Evolutionary conservation across 2,888 invertebrate species (phyloP).

Genomic region (Platycheirus albimanus): DNA sequence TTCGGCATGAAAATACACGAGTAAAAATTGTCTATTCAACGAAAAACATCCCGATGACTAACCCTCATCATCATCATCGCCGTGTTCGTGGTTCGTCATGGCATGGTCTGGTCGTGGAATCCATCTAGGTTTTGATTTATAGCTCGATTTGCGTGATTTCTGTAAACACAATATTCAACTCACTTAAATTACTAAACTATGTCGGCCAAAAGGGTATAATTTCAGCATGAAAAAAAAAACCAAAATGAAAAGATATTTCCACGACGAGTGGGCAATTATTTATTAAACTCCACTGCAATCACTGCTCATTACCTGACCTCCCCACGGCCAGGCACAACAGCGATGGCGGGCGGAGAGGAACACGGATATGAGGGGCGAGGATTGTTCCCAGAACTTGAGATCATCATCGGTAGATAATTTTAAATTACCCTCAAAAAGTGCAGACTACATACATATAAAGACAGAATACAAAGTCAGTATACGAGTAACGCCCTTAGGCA

Average conservation of each 20-base stretch:
- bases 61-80: slow-evolving; percentile 10
- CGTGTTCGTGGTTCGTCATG: slow-evolving; percentile 10
- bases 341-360: too few species aligned
- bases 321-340: background rate
- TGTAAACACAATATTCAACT: slow-evolving; percentile 52
- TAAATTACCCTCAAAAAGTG: slow-evolving; percentile 64
- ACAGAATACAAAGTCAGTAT: slow-evolving; percentile 28
- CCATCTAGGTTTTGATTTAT: slow-evolving; percentile 49
- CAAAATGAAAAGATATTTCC: slow-evolving; percentile 68
- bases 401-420: slow-evolving; percentile 72
- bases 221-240: too few species aligned
- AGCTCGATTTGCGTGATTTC: slow-evolving; percentile 64
- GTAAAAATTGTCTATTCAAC: slow-evolving; percentile 42
- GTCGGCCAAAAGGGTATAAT: slow-evolving; percentile 71
- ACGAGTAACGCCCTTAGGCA: slow-evolving; percentile 66
- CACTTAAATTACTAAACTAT: slow-evolving; percentile 60
- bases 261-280: slow-evolving; percentile 73
- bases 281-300: slow-evolving; percentile 74
- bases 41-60: slow-evolving; percentile 35
- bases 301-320: slow-evolving; percentile 69
- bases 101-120: slow-evolving; percentile 28
- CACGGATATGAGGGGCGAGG: too few species aligned
- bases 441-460: slow-evolving; percentile 6
- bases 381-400: slow-evolving; percentile 74
- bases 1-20: background rate